Evolutionary conservation across 2,113 vertebrate genomes (phyloP), one percentile per base, ranked within the genome.

Genomic region (Laticauda colubrina): DNA sequence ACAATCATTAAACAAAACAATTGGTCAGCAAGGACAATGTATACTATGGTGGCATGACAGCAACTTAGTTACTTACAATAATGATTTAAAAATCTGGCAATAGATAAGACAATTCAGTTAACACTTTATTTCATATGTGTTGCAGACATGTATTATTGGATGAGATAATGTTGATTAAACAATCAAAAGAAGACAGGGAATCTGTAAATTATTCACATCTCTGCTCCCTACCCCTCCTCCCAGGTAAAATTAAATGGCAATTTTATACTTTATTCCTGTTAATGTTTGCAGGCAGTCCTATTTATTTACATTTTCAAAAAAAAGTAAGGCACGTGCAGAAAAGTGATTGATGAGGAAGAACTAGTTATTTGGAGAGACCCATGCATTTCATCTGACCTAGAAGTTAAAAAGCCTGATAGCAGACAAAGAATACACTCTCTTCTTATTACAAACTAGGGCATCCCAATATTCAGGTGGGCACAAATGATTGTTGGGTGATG

Each of bases 401-500:
- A 24, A 0, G 85, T 43, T 43, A 45, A 43, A 43, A 85, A 75
- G 86, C n/a, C 34, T 87, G 54, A 90, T 14, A 85, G 91, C 53
- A 94, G 92, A 97, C 95, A 97, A 97, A 96, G 96, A 92, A 86
- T 34, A 92, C 12, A 88, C 5, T 20, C 81, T 89, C 1, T 94
- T 93, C 95, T 93, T 94, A 94, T 87, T 94, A 93, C 91, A 93
- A 26, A 18, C 93, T 75, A 93, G 89, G 93, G 91, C 90, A 94
- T 94, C 95, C 12, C 5, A 93, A 86, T 96, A 95, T 96, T 96
- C 96, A 96, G 95, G 94, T 96, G 96, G 95, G 12, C 94, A 95
- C 95, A 96, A 94, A 96, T 96, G 96, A 97, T 97, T 97, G 96
- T 97, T 96, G 96, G 95, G 95, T 96, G 97, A 95, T 97, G 97